Evolutionary conservation across 2,797 vertebrate species (phyloP), one percentile per base, ranked within the genome.

Genomic region (Streptopelia turtur): DNA sequence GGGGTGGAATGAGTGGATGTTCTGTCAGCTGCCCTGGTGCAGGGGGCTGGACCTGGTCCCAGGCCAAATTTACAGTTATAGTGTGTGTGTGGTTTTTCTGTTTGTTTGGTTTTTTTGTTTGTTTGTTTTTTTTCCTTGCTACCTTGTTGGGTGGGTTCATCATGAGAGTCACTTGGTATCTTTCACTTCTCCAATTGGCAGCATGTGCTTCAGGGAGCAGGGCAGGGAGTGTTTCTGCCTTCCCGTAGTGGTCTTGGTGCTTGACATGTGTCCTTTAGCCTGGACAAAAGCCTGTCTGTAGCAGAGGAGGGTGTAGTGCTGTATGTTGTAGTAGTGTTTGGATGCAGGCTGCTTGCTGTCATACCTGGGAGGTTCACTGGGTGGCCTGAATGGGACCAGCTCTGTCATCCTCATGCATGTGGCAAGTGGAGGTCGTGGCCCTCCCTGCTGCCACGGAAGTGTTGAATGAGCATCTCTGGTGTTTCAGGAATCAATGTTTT

Each of bases 401-500:
- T 76, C 47, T 72, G 55, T 15, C 0, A 4, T 31, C 31, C 4
- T 31, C 5, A 4, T 28, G 50, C 45, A 69, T 39, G 31, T 39
- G 15, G 43, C 22, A 75, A 52, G 33, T 0, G 1, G 53, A 60
- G 10, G 28, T 31, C 9, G 41, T 63, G 13, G 45, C 27, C 15
- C 5, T 65, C 28, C 5, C 43, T 45, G 18, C 43, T 45, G 43
- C 43, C 43, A 10, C 5, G 18, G 43, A 83, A 91, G 79, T 83
- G 18, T 27, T 39, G 45, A 71, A 27, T 0, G 1, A 1, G 4
- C 4, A 1, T 41, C 16, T 57, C 13, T 2, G 0, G 5, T 91
- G 35, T 55, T 80, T 84, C 18, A 47, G 33, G 37, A 77, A 53
- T 53, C 25, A 33, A 4, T 28, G 10, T 71, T 81, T 81, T 64